A percentile compares a stretch with the other conserved stretches of the same genome.
These are phyloP conservation scores for Cebus imitator DNA, from an alignment of 2,113 vertebrate species.

Conservation along the genomic window DNA sequence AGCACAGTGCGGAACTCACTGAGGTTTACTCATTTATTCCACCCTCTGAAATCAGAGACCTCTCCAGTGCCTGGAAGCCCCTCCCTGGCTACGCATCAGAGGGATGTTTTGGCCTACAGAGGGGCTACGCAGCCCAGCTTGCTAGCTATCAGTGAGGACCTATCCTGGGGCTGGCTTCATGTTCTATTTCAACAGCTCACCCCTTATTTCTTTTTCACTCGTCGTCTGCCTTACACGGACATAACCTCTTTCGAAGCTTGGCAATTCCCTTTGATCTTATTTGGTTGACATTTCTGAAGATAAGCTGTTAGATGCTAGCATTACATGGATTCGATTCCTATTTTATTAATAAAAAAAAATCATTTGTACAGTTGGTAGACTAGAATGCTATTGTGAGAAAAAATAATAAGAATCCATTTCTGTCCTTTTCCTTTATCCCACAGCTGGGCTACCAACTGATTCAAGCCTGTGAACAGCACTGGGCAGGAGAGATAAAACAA, in stretches of 20 bases:
- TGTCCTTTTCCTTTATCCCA: neutral
- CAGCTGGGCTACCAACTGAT: neutral
- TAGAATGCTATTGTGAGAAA: neutral
- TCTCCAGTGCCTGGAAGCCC: neutral
- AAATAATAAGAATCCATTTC: neutral
- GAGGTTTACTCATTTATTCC: neutral
- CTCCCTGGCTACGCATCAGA: neutral
- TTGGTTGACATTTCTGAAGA: constrained; percentile 40
- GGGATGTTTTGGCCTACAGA: neutral
- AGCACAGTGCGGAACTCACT: neutral
- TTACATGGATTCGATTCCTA: neutral
- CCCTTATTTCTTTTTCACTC: neutral
- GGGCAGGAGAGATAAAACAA: neutral
- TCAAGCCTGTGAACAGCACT: neutral
- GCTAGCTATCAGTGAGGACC: neutral
- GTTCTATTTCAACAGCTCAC: neutral
- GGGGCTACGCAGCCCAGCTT: neutral
- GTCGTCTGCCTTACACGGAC: neutral
- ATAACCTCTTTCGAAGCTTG: neutral
- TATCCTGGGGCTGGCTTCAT: too few relatives aligned
- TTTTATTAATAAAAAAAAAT: neutral
- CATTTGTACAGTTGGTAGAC: neutral
- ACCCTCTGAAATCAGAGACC: neutral
- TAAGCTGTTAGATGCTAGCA: constrained; percentile 9
- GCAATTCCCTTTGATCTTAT: neutral